Conservation (phyloP, 2,888 invertebrate genomes). For the Cenopis cana region DNA sequence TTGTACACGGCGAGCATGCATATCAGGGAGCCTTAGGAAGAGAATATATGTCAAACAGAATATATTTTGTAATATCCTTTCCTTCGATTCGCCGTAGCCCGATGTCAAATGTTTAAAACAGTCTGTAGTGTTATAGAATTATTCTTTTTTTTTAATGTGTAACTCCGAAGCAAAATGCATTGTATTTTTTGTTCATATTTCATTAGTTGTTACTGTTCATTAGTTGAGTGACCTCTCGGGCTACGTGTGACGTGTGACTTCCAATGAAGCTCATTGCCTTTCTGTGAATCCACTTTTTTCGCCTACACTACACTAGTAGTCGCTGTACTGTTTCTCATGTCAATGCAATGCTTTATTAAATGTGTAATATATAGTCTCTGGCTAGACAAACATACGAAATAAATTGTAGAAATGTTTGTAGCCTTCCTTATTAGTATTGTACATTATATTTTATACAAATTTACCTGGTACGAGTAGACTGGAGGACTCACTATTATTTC, state of each 20-base stretch:
- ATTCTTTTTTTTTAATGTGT: background rate
- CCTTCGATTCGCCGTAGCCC: slow-evolving; percentile 44
- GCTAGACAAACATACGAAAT: background rate
- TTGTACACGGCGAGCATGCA: slow-evolving; percentile 79
- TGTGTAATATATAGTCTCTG: too few species aligned
- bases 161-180: background rate
- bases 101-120: slow-evolving; percentile 45
- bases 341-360: background rate
- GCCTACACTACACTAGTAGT: slow-evolving; percentile 11
- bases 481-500: background rate
- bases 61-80: slow-evolving; percentile 55
- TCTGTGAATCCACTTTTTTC: slow-evolving; percentile 62
- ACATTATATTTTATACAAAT: background rate
- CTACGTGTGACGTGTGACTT: slow-evolving; percentile 30
- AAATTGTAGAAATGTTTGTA: background rate
- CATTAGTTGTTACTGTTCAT: too few species aligned
- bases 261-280: slow-evolving; percentile 73
- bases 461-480: background rate
- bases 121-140: slow-evolving; percentile 46
- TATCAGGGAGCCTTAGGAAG: slow-evolving; percentile 80
- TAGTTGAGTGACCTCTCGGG: slow-evolving; percentile 46
- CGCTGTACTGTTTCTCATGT: background rate
- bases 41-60: slow-evolving; percentile 53
- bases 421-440: background rate
- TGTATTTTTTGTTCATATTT: too few species aligned